Evolutionary conservation across 2,797 vertebrate species (phyloP), one percentile per base, ranked within the genome.

Genomic region (Astyanax mexicanus): DNA sequence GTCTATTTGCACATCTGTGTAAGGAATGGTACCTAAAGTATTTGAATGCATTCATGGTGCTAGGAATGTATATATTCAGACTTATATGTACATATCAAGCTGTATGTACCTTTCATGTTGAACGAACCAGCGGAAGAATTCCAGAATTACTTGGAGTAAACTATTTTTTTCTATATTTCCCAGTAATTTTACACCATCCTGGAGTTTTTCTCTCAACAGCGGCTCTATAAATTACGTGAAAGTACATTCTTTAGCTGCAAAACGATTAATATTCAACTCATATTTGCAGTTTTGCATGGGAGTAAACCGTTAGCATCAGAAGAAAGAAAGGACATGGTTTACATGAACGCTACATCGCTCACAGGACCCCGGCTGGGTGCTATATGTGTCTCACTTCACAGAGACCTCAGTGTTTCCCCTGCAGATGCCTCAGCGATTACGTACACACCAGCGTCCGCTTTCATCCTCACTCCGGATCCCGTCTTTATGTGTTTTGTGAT

Each of bases 361-460:
- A n/a, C 9, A 3, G 19, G 66, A 21, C 70, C 69, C 60, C 71
- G 32, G 61, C 66, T 73, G 52, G 40, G 64, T 72, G 29, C 69
- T 76, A 37, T 55, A 49, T 44, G 19, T 47, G 61, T n/a, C 38
- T 9, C 67, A 19, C 45, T 37, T 60, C 49, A 70, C 61, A 51
- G 47, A 15, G 23, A 70, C 35, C 62, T 3, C 13, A 15, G 32
- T 54, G n/a, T 61, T 75, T 71, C 54, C 72, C 45, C 57, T 32
- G 27, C 68, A 75, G 54, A 71, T 75, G 62, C 64, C 47, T 69
- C 49, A 12, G 27, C 10, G 61, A 66, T 74, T 61, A 68, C 51
- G 32, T 55, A 62, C 49, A 72, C 75, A 77, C 40, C 38, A 55
- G 60, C 35, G 38, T 78, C 67, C 52, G 64, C 47, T 57, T 61